Evolutionary conservation across 1,140 invertebrate species (phyloP), one percentile per base, ranked within the genome.

Genomic region (Mycetomoellerius zeteki): DNA sequence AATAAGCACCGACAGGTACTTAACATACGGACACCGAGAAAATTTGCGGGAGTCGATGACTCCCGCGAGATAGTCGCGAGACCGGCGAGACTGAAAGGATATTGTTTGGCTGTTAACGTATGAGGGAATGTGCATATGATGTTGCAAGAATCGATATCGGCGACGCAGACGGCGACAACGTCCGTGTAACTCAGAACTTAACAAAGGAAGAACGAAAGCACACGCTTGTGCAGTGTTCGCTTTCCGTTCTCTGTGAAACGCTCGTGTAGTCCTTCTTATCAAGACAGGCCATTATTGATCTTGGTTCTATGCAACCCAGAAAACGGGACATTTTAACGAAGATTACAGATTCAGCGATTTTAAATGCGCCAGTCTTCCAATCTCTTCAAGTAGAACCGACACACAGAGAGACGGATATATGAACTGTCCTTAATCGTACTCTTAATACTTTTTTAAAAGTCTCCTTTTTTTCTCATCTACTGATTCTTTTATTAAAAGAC

Each of bases 11-110:
- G 69, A 84, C 80, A 47, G 54, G 37, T 33, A 84, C 37, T 73
- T 60, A 75, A 37, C 54, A 73, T 84, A 84, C 69, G 54, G 54
- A 54, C 19, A 24, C 43, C 65, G 50, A 47, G 80, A 37, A 84
- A 84, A 84, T 84, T 73, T 60, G 69, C 69, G 8, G 30, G 19
- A 84, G 80, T 84, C 80, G 56, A 84, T 60, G 69, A 73, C 37
- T 72, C 54, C 21, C 14, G 77, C 33, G 21, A 73, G 80, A 60
- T 27, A 56, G 67, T 33, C 77, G 47, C 62, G n/a, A 52, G 1
- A 24, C 50, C 54, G 30, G 47, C 47, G 30, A 52, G 2, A 24
- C 65, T 71, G 47, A 81, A 43, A 56, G 77, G 54, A 73, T 50
- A 75, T 62, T 73, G 37, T 84, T 58, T 43, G n/a, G 19, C 37